Evolutionary conservation across 2,113 vertebrate genomes (phyloP), one percentile per base, ranked within the genome.

Genomic region (Ophiodon elongatus): DNA sequence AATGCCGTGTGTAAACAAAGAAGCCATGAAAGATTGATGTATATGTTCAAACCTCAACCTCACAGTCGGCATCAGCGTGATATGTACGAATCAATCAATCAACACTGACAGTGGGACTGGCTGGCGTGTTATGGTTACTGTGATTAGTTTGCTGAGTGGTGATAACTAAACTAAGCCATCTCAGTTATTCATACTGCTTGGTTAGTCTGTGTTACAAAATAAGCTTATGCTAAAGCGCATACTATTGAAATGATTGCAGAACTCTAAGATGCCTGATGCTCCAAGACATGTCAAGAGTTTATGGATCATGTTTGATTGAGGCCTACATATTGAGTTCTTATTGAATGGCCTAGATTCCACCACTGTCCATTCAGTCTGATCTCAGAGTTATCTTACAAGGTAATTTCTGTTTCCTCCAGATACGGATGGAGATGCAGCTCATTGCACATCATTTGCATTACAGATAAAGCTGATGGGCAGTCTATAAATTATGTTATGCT

Each of bases 401-500:
- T 56, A 65, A 75, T 88, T 85, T 89, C 74, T 68, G 62, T 82
- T 85, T 85, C 86, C 75, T 73, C 35, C 56, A 87, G 85, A 80
- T 85, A 86, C 25, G 31, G 54, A 45, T 68, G 82, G 57, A 88
- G 82, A 87, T 80, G 59, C 79, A 82, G 75, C 82, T 89, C 85
- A 90, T 82, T 88, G 85, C 75, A 84, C 89, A 87, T 92, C 76
- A 92, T 92, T 89, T 88, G 91, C 89, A 93, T 93, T 85, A 82
- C 86, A 91, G 88, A 90, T 90, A 87, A 92, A 89, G 90, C 85
- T 76, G 91, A 88, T 76, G 83, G 84, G 63, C 89, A 91, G 88
- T 87, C 89, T 83, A 88, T 96, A 88, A 94, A 96, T 95, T 90
- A 95, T 94, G 91, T 89, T n/a, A n/a, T n/a, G n/a, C n/a, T n/a